Evolutionary conservation across 2,797 vertebrate species (phyloP), one percentile per base, ranked within the genome.

Genomic region (Limosa lapponica): DNA sequence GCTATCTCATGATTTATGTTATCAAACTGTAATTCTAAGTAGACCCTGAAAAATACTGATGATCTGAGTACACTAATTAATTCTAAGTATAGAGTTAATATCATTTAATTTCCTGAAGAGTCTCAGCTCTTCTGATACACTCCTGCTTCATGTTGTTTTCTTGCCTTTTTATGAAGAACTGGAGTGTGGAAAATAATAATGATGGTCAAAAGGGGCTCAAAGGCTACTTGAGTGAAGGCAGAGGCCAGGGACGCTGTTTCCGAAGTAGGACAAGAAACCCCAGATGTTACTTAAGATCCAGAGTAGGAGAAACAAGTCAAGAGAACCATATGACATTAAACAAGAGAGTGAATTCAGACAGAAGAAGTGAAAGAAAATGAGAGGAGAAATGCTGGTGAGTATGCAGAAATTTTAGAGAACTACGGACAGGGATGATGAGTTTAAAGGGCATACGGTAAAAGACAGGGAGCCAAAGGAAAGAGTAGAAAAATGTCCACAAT

Each of bases 61-160:
- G 11, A 54, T 91, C 85, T 92, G 69, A 87, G 71, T 73, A 75
- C 39, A 27, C 17, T 66, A 55, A 89, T 92, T 88, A 82, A 83
- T 91, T 94, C 54, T 72, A 79, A 82, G 46, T 58, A 84, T 69
- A 72, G 80, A 79, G 62, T 82, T 75, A 89, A 66, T 66, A 75
- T 75, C 2, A 69, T 91, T 88, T 44, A 32, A 84, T 95, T 95
- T 95, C 87, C 92, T 95, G 66, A 87, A 90, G 85, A 94, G 66
- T 58, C 51, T 92, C 52, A 39, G 62, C 54, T 65, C 14, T 89
- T 81, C 70, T 90, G 22, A 48, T 86, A 72, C n/a, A 25, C 41
- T 90, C 41, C 39, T 48, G 16, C 28, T 54, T 82, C 39, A 24
- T 70, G 55, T 69, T 83, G 23, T 94, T 81, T 79, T 69, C 46